These are phyloP conservation scores for Aethina tumida DNA, from an alignment of 1,140 invertebrate genomes.

Conservation along the genomic window DNA sequence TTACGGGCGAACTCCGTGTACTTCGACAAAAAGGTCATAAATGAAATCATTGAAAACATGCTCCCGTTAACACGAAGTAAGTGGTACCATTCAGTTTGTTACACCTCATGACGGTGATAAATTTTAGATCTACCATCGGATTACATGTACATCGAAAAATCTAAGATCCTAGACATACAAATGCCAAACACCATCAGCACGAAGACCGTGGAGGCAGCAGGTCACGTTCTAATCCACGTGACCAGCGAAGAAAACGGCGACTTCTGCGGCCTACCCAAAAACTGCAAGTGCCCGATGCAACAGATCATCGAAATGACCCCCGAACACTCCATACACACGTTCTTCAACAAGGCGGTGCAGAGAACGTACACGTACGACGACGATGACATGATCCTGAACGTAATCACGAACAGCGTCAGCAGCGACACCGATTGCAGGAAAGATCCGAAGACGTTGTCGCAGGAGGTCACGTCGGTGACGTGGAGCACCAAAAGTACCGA, in stretches of 20 bases:
- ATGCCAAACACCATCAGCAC: slow-evolving; percentile 20
- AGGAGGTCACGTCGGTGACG: slow-evolving; percentile 17
- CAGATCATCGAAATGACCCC: slow-evolving; percentile 26
- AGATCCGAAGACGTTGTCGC: slow-evolving; percentile 3
- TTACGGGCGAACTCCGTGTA: too few relatives aligned
- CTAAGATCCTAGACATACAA: slow-evolving; percentile 21
- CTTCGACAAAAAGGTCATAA: too few relatives aligned
- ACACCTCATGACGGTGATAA: too few relatives aligned
- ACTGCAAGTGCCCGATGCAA: slow-evolving; percentile 26
- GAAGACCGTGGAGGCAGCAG: slow-evolving; percentile 16
- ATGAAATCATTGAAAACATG: too few relatives aligned
- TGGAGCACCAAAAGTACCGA: slow-evolving; percentile 13
- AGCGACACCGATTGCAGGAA: slow-evolving; percentile 23
- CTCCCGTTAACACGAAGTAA: too few relatives aligned
- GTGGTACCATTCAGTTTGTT: too few relatives aligned
- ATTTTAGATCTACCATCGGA: slow-evolving; percentile 24
- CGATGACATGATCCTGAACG: slow-evolving; percentile 20
- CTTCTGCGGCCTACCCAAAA: slow-evolving; percentile 23
- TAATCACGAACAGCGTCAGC: slow-evolving; percentile 28
- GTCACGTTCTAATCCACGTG: slow-evolving; percentile 24
- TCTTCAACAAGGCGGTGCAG: slow-evolving; percentile 23
- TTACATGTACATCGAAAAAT: slow-evolving; percentile 30
- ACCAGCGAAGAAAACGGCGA: slow-evolving; percentile 19
- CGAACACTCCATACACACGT: slow-evolving; percentile 15
- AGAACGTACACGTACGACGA: slow-evolving; percentile 26